Conservation (phyloP, 2,888 invertebrate species). For the Lepidocyrtinus sp. region DNA sequence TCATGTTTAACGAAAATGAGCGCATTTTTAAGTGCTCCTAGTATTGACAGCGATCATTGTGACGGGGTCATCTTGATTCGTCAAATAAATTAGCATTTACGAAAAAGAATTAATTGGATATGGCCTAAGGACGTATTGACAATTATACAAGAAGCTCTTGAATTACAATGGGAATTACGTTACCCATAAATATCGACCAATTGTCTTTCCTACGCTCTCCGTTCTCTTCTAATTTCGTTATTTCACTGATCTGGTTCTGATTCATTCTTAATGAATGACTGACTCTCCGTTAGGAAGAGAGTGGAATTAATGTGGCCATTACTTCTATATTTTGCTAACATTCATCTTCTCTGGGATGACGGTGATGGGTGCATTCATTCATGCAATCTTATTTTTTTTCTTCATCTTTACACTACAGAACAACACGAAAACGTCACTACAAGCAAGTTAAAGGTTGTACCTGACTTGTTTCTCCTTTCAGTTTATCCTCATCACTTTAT, state of each 20-base stretch:
- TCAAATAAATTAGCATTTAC: constrained; percentile 52
- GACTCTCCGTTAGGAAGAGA: too few species aligned
- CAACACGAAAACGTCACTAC: too few species aligned
- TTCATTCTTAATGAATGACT: neutral
- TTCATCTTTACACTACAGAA: too few species aligned
- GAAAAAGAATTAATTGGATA: constrained; percentile 53
- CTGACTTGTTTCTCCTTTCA: neutral
- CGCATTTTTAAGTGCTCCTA: neutral
- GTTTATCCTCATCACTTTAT: neutral
- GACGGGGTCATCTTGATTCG: neutral
- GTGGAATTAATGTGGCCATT: constrained; percentile 2
- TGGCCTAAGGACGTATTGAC: constrained; percentile 41
- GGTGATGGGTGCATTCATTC: too few species aligned
- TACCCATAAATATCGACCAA: too few species aligned
- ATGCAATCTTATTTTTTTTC: too few species aligned
- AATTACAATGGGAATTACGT: too few species aligned
- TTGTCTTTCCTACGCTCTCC: too few species aligned
- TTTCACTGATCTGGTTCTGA: constrained; percentile 42
- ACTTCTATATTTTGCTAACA: constrained; percentile 10
- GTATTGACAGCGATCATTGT: neutral
- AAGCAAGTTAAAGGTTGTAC: too few species aligned
- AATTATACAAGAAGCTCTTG: constrained; percentile 45
- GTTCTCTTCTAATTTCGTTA: too few species aligned
- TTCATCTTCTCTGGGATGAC: too few species aligned
- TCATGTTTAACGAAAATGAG: neutral